phyloP scores from a whole-genome alignment of 2,113 vertebrate genomes.

The Serranochromis macrocephalus region DNA sequence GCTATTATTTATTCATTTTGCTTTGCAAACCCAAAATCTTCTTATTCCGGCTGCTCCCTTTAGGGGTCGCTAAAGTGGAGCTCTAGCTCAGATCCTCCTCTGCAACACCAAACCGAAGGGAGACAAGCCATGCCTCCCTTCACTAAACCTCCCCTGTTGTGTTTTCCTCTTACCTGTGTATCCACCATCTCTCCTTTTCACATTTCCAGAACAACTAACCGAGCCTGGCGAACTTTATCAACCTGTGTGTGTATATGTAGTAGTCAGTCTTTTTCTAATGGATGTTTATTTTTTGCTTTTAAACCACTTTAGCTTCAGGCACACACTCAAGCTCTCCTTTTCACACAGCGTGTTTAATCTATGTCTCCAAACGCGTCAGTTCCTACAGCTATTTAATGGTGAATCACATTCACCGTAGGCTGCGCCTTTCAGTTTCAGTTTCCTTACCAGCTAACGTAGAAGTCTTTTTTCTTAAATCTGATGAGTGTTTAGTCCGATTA shows the following conservation, averaged over 20 bases:
- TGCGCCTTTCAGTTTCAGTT: neutral
- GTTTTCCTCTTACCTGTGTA: neutral
- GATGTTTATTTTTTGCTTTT: neutral
- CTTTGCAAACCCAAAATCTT: neutral
- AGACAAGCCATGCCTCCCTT: neutral
- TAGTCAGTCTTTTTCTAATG: neutral
- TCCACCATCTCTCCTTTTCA: neutral
- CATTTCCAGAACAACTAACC: neutral
- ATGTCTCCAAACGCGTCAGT: neutral
- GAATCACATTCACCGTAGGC: neutral
- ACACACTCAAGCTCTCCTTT: neutral
- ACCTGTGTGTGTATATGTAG: neutral
- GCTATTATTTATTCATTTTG: rapidly evolving
- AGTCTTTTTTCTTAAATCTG: neutral
- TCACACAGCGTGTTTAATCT: neutral
- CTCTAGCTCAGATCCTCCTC: neutral
- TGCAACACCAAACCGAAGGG: neutral
- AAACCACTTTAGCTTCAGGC: neutral
- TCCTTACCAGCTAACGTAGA: neutral
- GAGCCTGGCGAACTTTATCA: rapidly evolving
- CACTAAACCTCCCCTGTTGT: neutral
- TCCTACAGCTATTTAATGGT: neutral
- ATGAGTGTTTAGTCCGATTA: neutral
- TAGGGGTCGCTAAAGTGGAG: neutral
- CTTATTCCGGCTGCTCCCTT: neutral